phyloP scores from a whole-genome alignment of 2,797 vertebrate genomes.

The Decapterus maruadsi region DNA sequence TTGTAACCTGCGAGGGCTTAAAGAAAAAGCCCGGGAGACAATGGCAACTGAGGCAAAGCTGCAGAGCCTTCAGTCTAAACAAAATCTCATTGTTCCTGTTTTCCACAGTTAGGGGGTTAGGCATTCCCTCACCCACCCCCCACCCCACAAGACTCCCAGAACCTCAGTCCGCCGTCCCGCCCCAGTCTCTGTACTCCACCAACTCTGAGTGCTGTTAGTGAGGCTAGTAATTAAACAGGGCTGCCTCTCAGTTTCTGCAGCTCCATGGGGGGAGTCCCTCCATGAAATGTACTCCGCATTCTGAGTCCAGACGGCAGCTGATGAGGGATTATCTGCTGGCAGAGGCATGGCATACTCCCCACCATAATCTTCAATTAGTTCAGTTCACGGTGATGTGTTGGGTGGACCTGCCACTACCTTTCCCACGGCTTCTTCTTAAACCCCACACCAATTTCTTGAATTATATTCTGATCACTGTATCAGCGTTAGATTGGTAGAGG shows the following conservation, averaged over 20 bases:
- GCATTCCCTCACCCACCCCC: conserved; percentile 67
- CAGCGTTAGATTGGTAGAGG: background rate
- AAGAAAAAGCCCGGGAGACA: conserved; percentile 71
- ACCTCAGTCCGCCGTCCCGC: conserved; percentile 53
- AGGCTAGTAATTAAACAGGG: conserved; percentile 88
- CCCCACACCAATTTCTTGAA: conserved; percentile 6
- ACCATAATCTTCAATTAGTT: conserved; percentile 91
- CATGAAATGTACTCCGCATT: conserved; percentile 90
- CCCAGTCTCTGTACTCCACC: conserved; percentile 53
- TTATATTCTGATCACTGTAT: background rate
- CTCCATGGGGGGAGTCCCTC: conserved; percentile 85
- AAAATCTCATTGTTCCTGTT: conserved; percentile 84
- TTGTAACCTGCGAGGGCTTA: conserved; percentile 74
- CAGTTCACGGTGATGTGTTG: conserved; percentile 82
- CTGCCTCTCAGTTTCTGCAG: conserved; percentile 88
- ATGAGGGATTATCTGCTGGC: conserved; percentile 90
- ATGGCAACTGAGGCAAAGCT: conserved; percentile 73
- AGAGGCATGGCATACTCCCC: conserved; percentile 84
- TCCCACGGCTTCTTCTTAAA: conserved; percentile 85
- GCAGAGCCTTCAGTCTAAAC: conserved; percentile 76
- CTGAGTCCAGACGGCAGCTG: conserved; percentile 86
- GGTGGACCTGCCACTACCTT: conserved; percentile 85
- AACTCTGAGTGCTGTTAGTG: conserved; percentile 77
- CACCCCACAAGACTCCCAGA: conserved; percentile 67
- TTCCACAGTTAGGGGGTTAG: conserved; percentile 75